Evolutionary conservation across 35 echinoderm and acorn worm species (phyloP).

Genomic region (Strongylocentrotus purpuratus): DNA sequence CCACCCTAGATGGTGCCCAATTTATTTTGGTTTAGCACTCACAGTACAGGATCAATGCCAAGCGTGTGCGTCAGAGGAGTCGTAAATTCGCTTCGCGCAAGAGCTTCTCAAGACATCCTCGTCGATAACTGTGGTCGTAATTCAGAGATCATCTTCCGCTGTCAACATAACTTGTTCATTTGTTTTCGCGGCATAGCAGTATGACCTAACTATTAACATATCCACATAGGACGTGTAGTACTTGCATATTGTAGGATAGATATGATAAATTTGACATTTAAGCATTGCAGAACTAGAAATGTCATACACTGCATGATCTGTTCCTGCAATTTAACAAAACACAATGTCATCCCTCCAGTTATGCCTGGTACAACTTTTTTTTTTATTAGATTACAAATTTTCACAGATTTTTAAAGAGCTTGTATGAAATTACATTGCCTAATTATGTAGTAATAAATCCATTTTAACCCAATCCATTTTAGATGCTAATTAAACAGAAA

Average conservation of each 20-base stretch:
- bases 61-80: neutral
- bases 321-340: too few species aligned
- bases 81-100: neutral
- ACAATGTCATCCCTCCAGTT: neutral
- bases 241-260: neutral
- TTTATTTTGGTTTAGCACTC: neutral
- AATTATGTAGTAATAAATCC: too few species aligned
- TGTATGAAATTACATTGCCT: too few species aligned
- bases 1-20: neutral
- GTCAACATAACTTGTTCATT: neutral
- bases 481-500: too few species aligned
- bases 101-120: neutral
- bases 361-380: neutral
- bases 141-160: neutral
- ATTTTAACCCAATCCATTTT: too few species aligned
- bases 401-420: too few species aligned
- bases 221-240: neutral
- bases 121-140: neutral
- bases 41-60: neutral
- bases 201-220: neutral
- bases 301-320: too few species aligned
- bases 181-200: neutral
- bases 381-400: too few species aligned
- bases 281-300: neutral
- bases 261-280: neutral